Percentiles rank a stretch among this genome's conserved stretches.
phyloP scores from a whole-genome alignment of 2,113 vertebrate species.

The Chaetops frenatus region DNA sequence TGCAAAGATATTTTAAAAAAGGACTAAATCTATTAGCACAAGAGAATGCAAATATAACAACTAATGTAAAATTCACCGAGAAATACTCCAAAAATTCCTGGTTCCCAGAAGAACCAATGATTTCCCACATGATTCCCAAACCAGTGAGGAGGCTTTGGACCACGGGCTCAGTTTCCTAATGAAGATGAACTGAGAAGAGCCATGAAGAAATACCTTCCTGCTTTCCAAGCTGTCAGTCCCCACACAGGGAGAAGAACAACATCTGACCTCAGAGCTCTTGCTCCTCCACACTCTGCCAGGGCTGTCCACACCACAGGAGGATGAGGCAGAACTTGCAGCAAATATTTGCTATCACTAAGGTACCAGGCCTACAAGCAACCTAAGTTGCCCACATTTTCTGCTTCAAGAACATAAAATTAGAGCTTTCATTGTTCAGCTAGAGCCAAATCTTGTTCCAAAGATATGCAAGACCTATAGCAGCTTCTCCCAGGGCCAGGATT shows the following conservation, averaged over 20 bases:
- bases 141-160: neutral
- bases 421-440: neutral
- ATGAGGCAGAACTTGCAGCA: neutral
- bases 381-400: neutral
- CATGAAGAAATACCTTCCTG: neutral
- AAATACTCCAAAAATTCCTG: neutral
- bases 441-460: neutral
- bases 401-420: neutral
- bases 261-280: neutral
- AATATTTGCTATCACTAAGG: neutral
- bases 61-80: neutral
- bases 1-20: neutral
- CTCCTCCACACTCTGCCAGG: rapidly evolving
- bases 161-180: neutral
- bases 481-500: neutral
- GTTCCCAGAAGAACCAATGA: rapidly evolving
- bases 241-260: neutral
- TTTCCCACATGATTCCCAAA: neutral
- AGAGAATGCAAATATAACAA: neutral
- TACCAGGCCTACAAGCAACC: neutral
- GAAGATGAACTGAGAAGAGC: neutral
- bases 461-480: neutral
- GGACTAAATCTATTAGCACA: neutral
- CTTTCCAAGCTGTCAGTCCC: neutral
- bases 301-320: neutral